Base-by-base conservation (phyloP, 2,888 invertebrate genomes). In the Microchrysa polita region DNA sequence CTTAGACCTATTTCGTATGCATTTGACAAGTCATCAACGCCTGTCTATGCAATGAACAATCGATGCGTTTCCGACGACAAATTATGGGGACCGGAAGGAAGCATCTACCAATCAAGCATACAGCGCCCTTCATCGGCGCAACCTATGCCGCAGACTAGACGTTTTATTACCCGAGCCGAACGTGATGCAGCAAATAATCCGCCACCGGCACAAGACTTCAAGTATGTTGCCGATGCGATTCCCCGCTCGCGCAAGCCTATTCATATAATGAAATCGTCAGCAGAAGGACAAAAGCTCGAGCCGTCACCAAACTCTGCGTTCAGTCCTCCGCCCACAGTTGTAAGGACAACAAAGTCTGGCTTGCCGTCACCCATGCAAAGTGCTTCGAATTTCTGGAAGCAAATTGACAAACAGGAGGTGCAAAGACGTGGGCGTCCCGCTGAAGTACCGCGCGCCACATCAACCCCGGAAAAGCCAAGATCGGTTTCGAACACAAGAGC, bases 211-310 rank as follows among this genome's bases (percentile, higher is more conserved):
- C 57, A 87, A 69, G 88, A 89, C 76, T 90, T 88, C 79, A 87
- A 90, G 76, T 92, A 92, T 79, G 88, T 90, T 74, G 90, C 92
- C 1, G 92, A 92, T 83, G 90, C 90, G 77, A 89, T 89, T 75
- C 92, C 92, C 0, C 86, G 92, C 79, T 92, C 92, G 75, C 85
- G 92, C 57, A 89, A 90, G 80, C 92, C 92, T 42, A 91, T 93
- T 78, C 90, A 91, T 79, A 88, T 92, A 75, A 86, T 90, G 72
- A 79, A 81, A 81, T 82, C 85, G 81, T 82, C 85, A 81, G n/a
- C n/a, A n/a, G 85, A 85, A 80, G 85, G 83, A 81, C 85, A 83
- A 77, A 85, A 57, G 69, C 20, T 40, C 18, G 48, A 20, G 22
- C 22, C 59, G 18, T n/a, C 52, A 85, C 76, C 79, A 5, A 81